These are phyloP conservation scores for Amblyjoppa proteus DNA, from an alignment of 2,888 invertebrate species.

Conservation along the genomic window DNA sequence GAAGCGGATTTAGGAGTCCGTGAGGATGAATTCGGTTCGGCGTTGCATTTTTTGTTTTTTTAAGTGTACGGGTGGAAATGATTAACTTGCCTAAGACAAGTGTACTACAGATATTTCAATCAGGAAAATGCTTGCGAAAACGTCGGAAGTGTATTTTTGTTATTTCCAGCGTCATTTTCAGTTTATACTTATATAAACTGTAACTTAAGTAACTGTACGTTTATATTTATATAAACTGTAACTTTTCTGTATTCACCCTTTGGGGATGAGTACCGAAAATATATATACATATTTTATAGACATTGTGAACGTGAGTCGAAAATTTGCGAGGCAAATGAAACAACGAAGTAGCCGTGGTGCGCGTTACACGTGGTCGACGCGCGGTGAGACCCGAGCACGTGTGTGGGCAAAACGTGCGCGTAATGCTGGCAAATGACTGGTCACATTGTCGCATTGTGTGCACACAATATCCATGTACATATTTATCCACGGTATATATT, in stretches of 20 bases:
- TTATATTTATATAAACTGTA: no score
- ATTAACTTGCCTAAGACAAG: no score
- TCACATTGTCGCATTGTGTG: constrained; percentile 1
- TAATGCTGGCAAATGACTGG: constrained; percentile 44
- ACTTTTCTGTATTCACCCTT: no score
- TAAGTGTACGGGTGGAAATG: no score
- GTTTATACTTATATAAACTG: no score
- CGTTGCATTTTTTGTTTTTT: background rate
- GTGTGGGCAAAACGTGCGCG: constrained; percentile 34
- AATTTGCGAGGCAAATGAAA: background rate
- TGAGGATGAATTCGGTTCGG: background rate
- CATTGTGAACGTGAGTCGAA: constrained; percentile 6
- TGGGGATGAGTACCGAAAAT: background rate
- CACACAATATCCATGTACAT: background rate
- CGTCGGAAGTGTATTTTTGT: no score
- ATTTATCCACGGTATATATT: background rate
- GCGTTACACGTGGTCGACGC: constrained; percentile 27
- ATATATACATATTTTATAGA: background rate
- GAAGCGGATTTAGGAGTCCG: background rate
- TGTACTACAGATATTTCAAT: no score
- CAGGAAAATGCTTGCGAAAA: no score
- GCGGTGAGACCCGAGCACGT: constrained; percentile 40
- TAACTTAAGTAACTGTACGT: no score
- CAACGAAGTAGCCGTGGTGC: constrained; percentile 1
- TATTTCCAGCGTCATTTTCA: no score